Percentiles rank a stretch among this genome's conserved stretches.
Conservation (phyloP, 2,888 invertebrate species). For the Hypolimnas misippus region DNA sequence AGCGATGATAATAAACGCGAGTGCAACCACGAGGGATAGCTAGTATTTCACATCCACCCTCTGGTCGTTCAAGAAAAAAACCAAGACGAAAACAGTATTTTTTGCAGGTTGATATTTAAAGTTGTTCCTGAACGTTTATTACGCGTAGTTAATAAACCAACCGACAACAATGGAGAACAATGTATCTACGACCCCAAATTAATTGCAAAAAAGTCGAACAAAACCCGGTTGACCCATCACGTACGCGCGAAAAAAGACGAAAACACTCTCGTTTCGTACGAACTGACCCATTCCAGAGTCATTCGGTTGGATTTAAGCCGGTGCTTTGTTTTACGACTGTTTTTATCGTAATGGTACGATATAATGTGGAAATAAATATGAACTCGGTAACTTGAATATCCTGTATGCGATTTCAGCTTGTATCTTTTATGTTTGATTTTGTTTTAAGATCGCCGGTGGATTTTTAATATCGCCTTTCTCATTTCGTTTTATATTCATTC, state of each 20-base stretch:
- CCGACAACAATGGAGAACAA: conserved; percentile 17
- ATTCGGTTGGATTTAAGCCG: conserved; percentile 11
- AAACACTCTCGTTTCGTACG: conserved; percentile 14
- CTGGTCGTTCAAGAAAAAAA: conserved; percentile 4
- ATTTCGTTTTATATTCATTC: conserved; percentile 1
- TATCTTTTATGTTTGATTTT: not conserved
- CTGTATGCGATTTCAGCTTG: not conserved
- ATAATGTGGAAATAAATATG: conserved; percentile 7
- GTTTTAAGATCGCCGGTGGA: not conserved
- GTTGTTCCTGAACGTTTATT: conserved; percentile 21
- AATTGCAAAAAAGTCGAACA: conserved; percentile 23
- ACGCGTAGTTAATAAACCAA: conserved; percentile 23
- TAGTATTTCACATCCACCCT: not conserved
- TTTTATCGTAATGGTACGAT: conserved; percentile 12
- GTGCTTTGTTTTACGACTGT: conserved; percentile 11
- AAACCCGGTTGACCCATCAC: conserved; percentile 33
- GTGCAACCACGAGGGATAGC: too few species aligned
- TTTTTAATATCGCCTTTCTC: conserved; percentile 7
- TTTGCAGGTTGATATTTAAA: conserved; percentile 36
- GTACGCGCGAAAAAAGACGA: conserved; percentile 33
- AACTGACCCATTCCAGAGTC: conserved; percentile 29
- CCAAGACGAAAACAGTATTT: conserved; percentile 14
- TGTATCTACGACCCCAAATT: conserved; percentile 31
- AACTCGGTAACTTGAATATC: conserved; percentile 2
- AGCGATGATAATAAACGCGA: too few species aligned